phyloP scores from a whole-genome alignment of 2,113 vertebrate genomes.

The Calonectris borealis region DNA sequence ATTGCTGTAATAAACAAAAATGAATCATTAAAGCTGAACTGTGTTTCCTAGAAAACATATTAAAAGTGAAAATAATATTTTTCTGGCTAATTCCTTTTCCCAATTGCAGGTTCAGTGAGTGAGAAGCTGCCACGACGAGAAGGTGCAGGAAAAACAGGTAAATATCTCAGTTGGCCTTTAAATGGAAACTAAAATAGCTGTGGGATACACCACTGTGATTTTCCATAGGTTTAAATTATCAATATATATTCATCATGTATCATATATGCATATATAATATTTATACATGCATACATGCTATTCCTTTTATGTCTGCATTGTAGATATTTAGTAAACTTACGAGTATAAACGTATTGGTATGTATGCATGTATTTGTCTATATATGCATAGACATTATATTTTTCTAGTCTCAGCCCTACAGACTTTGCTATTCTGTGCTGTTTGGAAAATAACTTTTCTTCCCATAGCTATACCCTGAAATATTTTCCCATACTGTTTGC shows the following conservation, averaged over 20 bases:
- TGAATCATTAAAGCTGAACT: not conserved
- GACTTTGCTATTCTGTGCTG: not conserved
- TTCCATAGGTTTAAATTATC: not conserved
- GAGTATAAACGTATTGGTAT: not conserved
- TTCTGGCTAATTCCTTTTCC: not conserved
- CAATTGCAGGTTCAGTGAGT: conserved; percentile 80
- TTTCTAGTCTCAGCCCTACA: not conserved
- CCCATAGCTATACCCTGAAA: not conserved
- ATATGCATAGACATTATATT: not conserved
- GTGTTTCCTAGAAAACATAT: not conserved
- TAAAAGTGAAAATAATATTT: not conserved
- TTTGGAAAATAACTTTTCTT: not conserved
- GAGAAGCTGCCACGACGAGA: conserved; percentile 86
- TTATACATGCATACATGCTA: not conserved
- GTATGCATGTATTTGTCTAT: not conserved
- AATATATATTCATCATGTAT: not conserved
- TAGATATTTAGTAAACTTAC: not conserved
- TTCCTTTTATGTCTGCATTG: not conserved
- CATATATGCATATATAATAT: not conserved
- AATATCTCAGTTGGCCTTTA: conserved; percentile 62
- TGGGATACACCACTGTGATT: not conserved
- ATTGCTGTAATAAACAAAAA: not conserved
- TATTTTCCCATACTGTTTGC: not conserved
- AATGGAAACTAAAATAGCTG: not conserved
- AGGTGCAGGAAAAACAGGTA: conserved; percentile 91